Percentiles rank a stretch among this genome's conserved stretches.
Evolutionary conservation across 2,888 invertebrate genomes (phyloP).

Genomic region (Hirtodrosophila alboralis): DNA sequence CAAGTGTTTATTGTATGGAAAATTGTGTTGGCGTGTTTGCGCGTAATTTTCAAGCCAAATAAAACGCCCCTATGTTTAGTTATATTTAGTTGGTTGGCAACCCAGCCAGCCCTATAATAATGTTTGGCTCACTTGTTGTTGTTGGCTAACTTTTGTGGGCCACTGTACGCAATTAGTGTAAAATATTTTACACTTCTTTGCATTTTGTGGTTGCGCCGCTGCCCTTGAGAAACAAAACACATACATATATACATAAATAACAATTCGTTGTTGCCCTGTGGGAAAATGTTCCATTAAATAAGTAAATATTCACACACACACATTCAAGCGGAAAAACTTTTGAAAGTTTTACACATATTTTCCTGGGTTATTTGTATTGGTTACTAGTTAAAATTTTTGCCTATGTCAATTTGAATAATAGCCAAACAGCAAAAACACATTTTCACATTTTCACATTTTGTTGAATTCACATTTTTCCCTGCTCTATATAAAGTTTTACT

Average conservation of each 20-base stretch:
- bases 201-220: slow-evolving; percentile 28
- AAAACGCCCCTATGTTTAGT: slow-evolving; percentile 30
- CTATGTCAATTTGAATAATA: slow-evolving; percentile 42
- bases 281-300: slow-evolving; percentile 49
- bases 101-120: slow-evolving; percentile 18
- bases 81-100: slow-evolving; percentile 13
- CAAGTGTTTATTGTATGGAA: slow-evolving; percentile 19
- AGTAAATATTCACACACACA: slow-evolving; percentile 41
- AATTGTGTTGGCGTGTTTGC: slow-evolving; percentile 28
- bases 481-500: not conserved
- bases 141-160: slow-evolving; percentile 31
- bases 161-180: slow-evolving; percentile 54
- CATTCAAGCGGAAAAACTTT: slow-evolving; percentile 38
- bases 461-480: slow-evolving; percentile 13
- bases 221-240: slow-evolving; percentile 3
- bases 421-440: slow-evolving; percentile 9
- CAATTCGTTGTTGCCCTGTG: slow-evolving; percentile 40
- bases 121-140: slow-evolving; percentile 1
- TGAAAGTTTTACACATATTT: slow-evolving; percentile 29
- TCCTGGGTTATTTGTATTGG: slow-evolving; percentile 22
- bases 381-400: slow-evolving; percentile 13
- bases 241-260: slow-evolving; percentile 46
- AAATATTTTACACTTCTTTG: slow-evolving; percentile 65
- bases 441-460: slow-evolving; percentile 24
- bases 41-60: slow-evolving; percentile 33